phyloP scores from a whole-genome alignment of 2,888 invertebrate species.

The Taenaris catops region DNA sequence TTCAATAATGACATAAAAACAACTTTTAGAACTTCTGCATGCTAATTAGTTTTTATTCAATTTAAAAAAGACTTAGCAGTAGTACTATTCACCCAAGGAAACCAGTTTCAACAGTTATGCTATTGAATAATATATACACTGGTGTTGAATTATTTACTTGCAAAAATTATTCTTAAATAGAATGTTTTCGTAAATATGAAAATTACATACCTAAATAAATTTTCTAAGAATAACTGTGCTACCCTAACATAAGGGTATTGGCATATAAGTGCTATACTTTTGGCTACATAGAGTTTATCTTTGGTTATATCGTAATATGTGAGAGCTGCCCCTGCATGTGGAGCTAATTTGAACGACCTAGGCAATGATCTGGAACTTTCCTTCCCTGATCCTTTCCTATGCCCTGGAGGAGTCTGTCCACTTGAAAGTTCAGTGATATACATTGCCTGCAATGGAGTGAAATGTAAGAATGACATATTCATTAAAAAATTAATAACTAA shows the following conservation, averaged over 20 bases:
- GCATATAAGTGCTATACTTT: constrained; percentile 95
- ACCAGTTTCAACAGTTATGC: too few relatives aligned
- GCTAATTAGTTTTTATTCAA: too few relatives aligned
- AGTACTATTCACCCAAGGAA: too few relatives aligned
- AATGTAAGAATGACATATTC: too few relatives aligned
- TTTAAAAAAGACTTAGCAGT: too few relatives aligned
- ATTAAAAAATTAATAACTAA: too few relatives aligned
- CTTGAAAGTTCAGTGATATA: constrained; percentile 94
- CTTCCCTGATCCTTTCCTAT: constrained; percentile 77
- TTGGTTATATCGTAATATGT: constrained; percentile 95
- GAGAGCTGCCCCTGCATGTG: constrained; percentile 87
- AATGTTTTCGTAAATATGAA: too few relatives aligned
- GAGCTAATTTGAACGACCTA: constrained; percentile 91
- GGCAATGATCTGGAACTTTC: constrained; percentile 93
- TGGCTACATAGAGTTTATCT: constrained; percentile 97
- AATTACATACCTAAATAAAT: constrained; percentile 87
- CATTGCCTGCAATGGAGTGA: constrained; percentile 93
- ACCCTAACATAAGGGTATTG: constrained; percentile 95
- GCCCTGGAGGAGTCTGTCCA: constrained; percentile 84
- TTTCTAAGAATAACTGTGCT: constrained; percentile 91
- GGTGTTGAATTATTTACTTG: too few relatives aligned
- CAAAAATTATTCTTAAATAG: too few relatives aligned
- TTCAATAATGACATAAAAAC: too few relatives aligned
- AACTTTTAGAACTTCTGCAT: too few relatives aligned
- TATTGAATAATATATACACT: too few relatives aligned